These are phyloP conservation scores for Indicator maculatus DNA, from an alignment of 2,113 vertebrate species.

Conservation along the genomic window DNA sequence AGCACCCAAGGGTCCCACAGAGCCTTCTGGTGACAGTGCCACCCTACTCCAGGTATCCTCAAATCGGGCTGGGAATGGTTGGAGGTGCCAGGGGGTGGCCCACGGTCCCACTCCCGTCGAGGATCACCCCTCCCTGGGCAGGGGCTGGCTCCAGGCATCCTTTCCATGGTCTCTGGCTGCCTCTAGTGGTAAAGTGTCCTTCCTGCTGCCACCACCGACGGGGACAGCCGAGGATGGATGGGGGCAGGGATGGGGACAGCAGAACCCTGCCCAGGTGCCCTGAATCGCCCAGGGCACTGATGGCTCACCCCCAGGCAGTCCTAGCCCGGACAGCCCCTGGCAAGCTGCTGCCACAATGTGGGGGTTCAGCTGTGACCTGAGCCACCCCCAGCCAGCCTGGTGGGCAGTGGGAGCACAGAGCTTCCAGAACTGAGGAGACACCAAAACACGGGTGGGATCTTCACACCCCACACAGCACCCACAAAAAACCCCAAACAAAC, in stretches of 20 bases:
- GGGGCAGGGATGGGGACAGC: neutral
- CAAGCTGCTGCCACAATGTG: neutral
- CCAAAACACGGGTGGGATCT: neutral
- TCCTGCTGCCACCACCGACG: neutral
- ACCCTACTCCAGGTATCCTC: neutral
- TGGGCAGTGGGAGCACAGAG: neutral
- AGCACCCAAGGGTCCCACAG: neutral
- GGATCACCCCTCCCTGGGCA: neutral
- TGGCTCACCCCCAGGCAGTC: neutral
- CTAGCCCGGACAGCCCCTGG: neutral
- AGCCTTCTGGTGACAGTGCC: neutral
- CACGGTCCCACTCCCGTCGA: too few species aligned
- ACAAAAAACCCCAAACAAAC: neutral
- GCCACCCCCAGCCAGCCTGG: neutral
- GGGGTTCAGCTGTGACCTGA: accelerated
- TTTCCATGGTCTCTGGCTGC: constrained; percentile 53
- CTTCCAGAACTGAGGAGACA: neutral
- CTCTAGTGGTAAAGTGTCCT: constrained; percentile 5
- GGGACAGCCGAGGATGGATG: neutral
- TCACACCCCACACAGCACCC: neutral
- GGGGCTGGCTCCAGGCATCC: neutral
- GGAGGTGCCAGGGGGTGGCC: neutral
- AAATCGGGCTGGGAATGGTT: neutral
- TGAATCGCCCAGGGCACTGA: accelerated
- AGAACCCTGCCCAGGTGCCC: neutral